Evolutionary conservation across 2,113 vertebrate species (phyloP).

Genomic region (Lepisosteus oculatus): DNA sequence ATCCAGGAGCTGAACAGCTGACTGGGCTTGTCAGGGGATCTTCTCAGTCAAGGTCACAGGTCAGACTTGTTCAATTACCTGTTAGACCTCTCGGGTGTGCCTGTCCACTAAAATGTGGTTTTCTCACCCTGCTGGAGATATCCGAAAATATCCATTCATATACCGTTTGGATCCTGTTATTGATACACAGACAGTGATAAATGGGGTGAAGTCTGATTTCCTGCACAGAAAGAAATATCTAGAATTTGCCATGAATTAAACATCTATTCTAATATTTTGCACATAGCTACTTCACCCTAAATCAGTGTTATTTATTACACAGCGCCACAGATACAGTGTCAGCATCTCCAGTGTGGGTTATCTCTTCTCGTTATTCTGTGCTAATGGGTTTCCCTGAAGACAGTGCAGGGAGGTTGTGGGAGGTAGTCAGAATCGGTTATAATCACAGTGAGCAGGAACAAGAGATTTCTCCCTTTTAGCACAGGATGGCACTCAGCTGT

Average conservation of each 20-base stretch:
- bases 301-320: constrained; percentile 1
- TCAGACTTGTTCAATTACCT: neutral
- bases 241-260: constrained; percentile 3
- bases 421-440: neutral
- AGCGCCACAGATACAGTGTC: neutral
- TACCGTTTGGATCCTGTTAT: neutral
- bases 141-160: neutral
- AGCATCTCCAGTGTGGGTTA: constrained; percentile 8
- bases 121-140: too few relatives aligned
- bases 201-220: constrained; percentile 8
- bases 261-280: constrained; percentile 7
- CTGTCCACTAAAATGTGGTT: neutral
- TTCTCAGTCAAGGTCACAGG: neutral
- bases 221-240: constrained; percentile 12
- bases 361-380: constrained; percentile 12
- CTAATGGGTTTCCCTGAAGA: neutral
- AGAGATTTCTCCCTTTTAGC: neutral
- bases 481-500: neutral
- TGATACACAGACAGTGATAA: constrained; percentile 12
- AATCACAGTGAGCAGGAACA: too few relatives aligned
- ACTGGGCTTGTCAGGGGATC: too few relatives aligned
- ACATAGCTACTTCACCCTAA: neutral
- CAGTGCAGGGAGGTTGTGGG: neutral
- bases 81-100: neutral
- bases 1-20: too few relatives aligned